Conservation (phyloP, 2,797 vertebrate genomes). For the Tapera naevia region DNA sequence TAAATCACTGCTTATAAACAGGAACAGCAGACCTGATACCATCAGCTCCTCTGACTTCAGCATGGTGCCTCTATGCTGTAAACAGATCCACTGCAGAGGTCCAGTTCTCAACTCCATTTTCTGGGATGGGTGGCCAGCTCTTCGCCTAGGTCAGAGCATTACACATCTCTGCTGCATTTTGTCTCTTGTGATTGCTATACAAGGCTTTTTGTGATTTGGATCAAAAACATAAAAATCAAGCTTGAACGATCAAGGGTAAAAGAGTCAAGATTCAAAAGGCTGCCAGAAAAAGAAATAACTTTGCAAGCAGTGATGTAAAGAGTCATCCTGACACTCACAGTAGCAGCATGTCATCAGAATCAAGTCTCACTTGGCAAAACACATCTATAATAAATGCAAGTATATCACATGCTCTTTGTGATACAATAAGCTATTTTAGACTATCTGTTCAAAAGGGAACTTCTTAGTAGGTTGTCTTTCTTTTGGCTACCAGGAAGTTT, state of each 20-base stretch:
- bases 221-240: not conserved
- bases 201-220: not conserved
- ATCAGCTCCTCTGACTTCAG: not conserved
- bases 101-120: not conserved
- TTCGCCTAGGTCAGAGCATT: not conserved
- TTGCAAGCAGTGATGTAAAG: not conserved
- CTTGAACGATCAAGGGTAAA: not conserved
- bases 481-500: not conserved
- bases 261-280: not conserved
- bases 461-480: not conserved
- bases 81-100: not conserved
- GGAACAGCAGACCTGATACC: not conserved
- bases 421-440: not conserved
- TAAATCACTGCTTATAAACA: not conserved
- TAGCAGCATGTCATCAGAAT: not conserved
- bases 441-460: not conserved
- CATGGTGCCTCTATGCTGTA: not conserved
- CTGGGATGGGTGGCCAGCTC: not conserved
- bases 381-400: slow-evolving; percentile 11
- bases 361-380: slow-evolving; percentile 2
- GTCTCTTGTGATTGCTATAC: not conserved
- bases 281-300: not conserved
- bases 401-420: not conserved
- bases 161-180: not conserved
- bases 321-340: not conserved